phyloP scores from a whole-genome alignment of 2,888 invertebrate species.

The Melitaea athalia region DNA sequence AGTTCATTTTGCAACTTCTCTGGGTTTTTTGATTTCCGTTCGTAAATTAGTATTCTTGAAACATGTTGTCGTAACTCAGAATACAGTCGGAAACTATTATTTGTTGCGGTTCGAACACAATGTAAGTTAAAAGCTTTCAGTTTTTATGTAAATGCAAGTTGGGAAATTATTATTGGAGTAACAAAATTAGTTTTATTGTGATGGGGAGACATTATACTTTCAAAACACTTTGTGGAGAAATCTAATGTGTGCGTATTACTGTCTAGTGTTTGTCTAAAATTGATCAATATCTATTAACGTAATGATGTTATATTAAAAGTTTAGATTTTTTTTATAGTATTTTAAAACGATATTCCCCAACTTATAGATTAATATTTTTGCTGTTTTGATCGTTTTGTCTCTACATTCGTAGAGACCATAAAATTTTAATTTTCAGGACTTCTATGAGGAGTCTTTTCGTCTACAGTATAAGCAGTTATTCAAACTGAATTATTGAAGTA shows the following conservation, averaged over 20 bases:
- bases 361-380: too few species aligned
- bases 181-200: conserved; percentile 47
- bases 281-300: background rate
- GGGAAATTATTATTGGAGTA: conserved; percentile 51
- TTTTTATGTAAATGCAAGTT: conserved; percentile 58
- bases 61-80: conserved; percentile 74
- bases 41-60: conserved; percentile 52
- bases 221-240: background rate
- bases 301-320: background rate
- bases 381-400: too few species aligned
- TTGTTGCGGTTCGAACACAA: conserved; percentile 75
- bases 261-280: background rate
- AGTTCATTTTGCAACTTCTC: conserved; percentile 31
- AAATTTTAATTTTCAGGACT: too few species aligned
- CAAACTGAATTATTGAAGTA: too few species aligned
- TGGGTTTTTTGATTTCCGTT: conserved; percentile 8
- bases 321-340: too few species aligned
- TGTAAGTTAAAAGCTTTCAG: conserved; percentile 67
- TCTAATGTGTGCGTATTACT: background rate
- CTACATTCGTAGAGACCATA: too few species aligned
- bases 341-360: too few species aligned
- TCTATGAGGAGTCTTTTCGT: too few species aligned
- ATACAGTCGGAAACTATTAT: conserved; percentile 75
- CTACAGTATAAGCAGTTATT: too few species aligned
- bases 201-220: conserved; percentile 25